These are phyloP conservation scores for Gymnoscopelus braueri DNA, from an alignment of 2,797 vertebrate genomes.

Conservation along the genomic window DNA sequence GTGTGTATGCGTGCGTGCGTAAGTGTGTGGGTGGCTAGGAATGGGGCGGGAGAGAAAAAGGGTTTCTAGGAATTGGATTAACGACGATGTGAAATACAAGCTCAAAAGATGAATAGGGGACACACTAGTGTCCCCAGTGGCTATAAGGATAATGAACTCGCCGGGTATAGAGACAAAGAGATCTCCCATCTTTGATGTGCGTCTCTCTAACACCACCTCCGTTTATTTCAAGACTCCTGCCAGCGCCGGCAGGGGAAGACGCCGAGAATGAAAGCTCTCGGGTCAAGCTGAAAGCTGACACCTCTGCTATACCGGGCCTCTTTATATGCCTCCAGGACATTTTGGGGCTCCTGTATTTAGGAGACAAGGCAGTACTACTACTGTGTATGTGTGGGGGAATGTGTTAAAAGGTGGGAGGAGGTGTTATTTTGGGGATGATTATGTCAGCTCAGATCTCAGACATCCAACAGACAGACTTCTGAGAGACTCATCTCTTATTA, in stretches of 20 bases:
- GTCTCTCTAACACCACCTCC: too few relatives aligned
- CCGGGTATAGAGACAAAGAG: too few relatives aligned
- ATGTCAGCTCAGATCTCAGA: conserved; percentile 66
- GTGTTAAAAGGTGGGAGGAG: conserved; percentile 56
- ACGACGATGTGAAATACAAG: conserved; percentile 28
- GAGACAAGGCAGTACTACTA: background rate
- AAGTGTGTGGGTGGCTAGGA: background rate
- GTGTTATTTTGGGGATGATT: conserved; percentile 57
- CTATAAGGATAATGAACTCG: too few relatives aligned
- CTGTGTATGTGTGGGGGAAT: conserved; percentile 19
- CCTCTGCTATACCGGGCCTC: too few relatives aligned
- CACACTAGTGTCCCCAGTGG: background rate
- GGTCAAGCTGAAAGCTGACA: too few relatives aligned
- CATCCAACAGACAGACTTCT: conserved; percentile 55
- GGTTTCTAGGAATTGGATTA: conserved; percentile 33
- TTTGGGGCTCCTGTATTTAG: background rate
- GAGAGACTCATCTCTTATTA: conserved; percentile 68
- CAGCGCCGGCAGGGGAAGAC: too few relatives aligned
- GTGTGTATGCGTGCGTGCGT: background rate
- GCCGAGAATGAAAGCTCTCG: too few relatives aligned
- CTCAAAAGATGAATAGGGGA: conserved; percentile 20
- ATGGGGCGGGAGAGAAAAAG: background rate
- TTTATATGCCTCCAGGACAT: background rate
- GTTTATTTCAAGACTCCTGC: too few relatives aligned
- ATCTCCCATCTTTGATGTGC: too few relatives aligned